Base-by-base conservation (phyloP, 2,113 vertebrate species). In the Archocentrus centrarchus region DNA sequence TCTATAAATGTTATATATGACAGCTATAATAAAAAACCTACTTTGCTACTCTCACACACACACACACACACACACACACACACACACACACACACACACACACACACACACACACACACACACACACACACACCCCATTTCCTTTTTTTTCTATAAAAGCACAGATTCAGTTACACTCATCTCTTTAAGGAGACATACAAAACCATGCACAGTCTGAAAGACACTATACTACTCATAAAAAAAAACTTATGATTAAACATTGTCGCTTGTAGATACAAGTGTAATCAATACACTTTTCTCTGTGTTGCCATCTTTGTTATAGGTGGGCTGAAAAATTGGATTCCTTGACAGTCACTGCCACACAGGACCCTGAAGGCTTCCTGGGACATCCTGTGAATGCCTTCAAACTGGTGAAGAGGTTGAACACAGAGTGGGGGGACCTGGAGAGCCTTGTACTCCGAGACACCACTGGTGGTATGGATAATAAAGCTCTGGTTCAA, bases 291-390 rank as follows among this genome's bases (percentile, higher is more conserved):
- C 11, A 59, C 30, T 30, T 70, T 44, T 62, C 27, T 60, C 8
- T 9, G 47, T 50, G 47, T 30, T 0, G 18, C 14, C 30, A 7
- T 68, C 27, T 78, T 24, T 83, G 53, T 84, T 27, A 20, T 17
- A 99, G 98, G 81, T 99, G 98, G 98, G 98, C 98, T 77, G 97
- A 98, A 85, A 99, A 97, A 77, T 84, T 99, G 95, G 98, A 99
- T 88, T 95, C 93, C 8, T 88, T 99, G 93, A 97, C 97, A 24
- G 93, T 89, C 20, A 95, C 93, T 37, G 98, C 98, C 11, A 97
- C 95, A 0, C 97, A 97, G 91, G 98, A 99, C 92, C 98, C 98
- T 0, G 98, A 99, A 91, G 97, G 96, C 18, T 99, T 97, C 94
- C 92, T 99, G 90, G 98, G 98, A 6, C 98, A 99, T 39, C 98